Base-by-base conservation (phyloP, 2,113 vertebrate genomes). In the Cyprinodon tularosa region DNA sequence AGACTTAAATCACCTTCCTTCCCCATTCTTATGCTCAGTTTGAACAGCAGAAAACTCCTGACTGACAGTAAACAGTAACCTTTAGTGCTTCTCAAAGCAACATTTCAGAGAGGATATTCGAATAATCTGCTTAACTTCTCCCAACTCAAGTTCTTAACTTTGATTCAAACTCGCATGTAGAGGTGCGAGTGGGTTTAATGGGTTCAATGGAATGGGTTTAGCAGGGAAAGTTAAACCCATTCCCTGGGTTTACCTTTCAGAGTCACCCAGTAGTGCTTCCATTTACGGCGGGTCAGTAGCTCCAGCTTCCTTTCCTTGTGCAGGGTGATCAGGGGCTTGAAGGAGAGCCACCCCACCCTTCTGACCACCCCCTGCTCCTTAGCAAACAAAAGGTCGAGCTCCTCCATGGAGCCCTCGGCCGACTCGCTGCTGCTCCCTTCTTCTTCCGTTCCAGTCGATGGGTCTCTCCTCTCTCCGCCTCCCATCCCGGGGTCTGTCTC, bases 241-340 rank as follows among this genome's bases (percentile, higher is more conserved):
- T 29, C 29, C 29, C 29, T 29, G 1, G 50, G 17, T 77, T 89
- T 89, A 98, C 98, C 98, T 96, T 99, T 99, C 59, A 99, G 94
- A 0, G 96, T 98, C 68, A 98, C 95, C 98, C 98, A 99, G 89
- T 97, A 99, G 66, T 98, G 96, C 80, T 95, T 99, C 98, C 98
- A 99, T 70, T 95, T 97, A 80, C 96, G 95, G 1, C 97, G 94
- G 3, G 94, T 93, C 82, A 97, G 96, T 81, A 98, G 91, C 87
- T 99, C 98, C 87, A 99, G 94, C 83, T 98, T 99, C 84, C 96
- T 95, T 83, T 98, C 98, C 86, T 99, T 99, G 92, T 98, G 96
- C 85, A 98, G 86, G 1, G 96, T 97, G 84, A 99, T 88, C 0
- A 99, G 92, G 11, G 97, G 96, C 79, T 99, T 99, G 89, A 99